Evolutionary conservation across 2,888 invertebrate species (phyloP), one percentile per base, ranked within the genome.

Genomic region (Koerneria pararmatus): DNA sequence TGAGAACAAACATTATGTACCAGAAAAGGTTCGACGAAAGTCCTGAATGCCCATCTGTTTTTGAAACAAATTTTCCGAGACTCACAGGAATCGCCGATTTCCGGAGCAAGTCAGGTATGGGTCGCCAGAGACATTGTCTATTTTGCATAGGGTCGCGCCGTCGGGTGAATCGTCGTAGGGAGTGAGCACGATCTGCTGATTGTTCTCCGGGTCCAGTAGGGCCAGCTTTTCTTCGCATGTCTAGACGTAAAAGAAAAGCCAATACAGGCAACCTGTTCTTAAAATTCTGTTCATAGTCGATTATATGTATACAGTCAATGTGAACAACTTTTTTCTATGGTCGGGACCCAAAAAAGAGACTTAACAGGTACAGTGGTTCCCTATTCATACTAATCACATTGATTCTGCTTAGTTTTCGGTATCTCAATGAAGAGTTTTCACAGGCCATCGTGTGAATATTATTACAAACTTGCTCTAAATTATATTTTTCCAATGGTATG

Each of bases 181-280:
- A 2, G 90, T 90, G 32, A 93, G 84, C 65, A 89, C 88, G 27
- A 93, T 88, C 31, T 92, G 88, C 85, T 93, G 93, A 82, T 91
- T 90, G 82, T 90, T 89, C 4, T 88, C 88, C 0, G 87, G 86
- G 69, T 88, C 88, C 5, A 93, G 84, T 0, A 91, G 89, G 0
- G 88, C 86, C 78, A 91, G 89, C 73, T 89, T 89, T 76, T 91
- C 88, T 67, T 86, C 85, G 80, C 93, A 93, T 0, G 88, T 89
- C 90, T 92, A 85, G 22, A 84, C 83, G 53, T 56, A 51, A 19
- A 19, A 19, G 41, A 19, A 53, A 11, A 34, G 29, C 22, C 35
- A 31, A 8, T 24, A 19, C 24, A 29, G 29, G 8, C n/a, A 31
- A 24, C 27, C 29, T 24, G 19, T 48, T 22, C 29, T 19, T 35